Evolutionary conservation across 2,888 invertebrate species (phyloP), one percentile per base, ranked within the genome.

Genomic region (Anoplius nigerrimus): DNA sequence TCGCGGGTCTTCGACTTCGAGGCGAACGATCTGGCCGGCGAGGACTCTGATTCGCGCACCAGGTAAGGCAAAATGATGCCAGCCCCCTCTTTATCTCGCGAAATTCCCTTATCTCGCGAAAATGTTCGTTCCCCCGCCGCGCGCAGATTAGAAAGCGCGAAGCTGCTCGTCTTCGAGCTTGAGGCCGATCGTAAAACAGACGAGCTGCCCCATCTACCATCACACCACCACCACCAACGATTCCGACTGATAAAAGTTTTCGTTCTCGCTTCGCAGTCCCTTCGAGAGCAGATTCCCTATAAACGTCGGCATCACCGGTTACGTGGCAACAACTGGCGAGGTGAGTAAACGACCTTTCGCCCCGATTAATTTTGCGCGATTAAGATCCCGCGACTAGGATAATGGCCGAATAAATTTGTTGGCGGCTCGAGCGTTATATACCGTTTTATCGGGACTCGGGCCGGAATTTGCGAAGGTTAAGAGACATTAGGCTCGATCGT

Each of bases 261-360:
- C 34, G 34, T 34, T 34, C 34, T 34, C 34, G 34, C 8, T 34
- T 34, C 8, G 78, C 89, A 94, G 94, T 88, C 97, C 97, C 58
- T 96, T 95, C 89, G 97, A 97, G 89, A 96, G 96, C 84, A 92
- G 98, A 78, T 98, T 98, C 90, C 98, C 98, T 45, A 96, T 98
- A 84, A 97, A 98, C 89, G 94, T 98, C 78, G 98, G 98, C 69
- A 97, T 98, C 85, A 97, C 97, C 24, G 97, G 98, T 66, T 94
- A 97, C 90, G 98, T 97, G 57, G 98, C 98, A 62, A 96, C 97
- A 52, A 97, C 97, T 67, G 98, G 98, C 80, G 97, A 98, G 94
- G 97, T 97, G 90, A 90, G 91, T 48, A 34, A 34, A 34, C 11
- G 34, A 34, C 11, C n/a, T 34, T 34, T 34, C 6, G 34, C 4